Percentiles rank a stretch among this genome's conserved stretches.
These are phyloP conservation scores for Ametastegia equiseti DNA, from an alignment of 2,888 invertebrate species.

Conservation along the genomic window DNA sequence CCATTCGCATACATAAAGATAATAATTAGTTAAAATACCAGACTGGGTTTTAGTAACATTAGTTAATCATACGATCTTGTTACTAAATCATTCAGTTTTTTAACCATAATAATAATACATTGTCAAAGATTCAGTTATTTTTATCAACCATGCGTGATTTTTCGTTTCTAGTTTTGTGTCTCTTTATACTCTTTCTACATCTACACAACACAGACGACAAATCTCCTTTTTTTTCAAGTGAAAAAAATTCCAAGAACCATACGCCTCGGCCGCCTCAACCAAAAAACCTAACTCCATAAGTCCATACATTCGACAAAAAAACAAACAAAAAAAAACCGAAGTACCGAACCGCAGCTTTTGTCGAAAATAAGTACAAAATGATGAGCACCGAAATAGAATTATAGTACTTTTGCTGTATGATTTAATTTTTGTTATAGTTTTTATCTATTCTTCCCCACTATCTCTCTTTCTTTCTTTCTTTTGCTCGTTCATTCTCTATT, in stretches of 20 bases:
- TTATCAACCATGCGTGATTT: not conserved
- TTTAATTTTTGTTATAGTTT: not conserved
- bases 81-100: too few relatives aligned
- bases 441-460: not conserved
- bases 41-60: not conserved
- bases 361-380: conserved; percentile 2
- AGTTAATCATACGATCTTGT: conserved; percentile 5
- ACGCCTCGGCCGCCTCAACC: not conserved
- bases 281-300: not conserved
- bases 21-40: not conserved
- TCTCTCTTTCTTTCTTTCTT: too few relatives aligned
- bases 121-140: too few relatives aligned
- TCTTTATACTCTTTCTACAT: not conserved
- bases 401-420: not conserved
- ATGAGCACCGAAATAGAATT: not conserved
- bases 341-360: not conserved
- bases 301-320: not conserved
- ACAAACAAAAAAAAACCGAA: not conserved
- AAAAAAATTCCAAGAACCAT: not conserved
- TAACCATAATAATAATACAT: too few relatives aligned
- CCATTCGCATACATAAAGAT: conserved; percentile 6
- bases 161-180: not conserved
- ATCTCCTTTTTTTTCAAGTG: not conserved
- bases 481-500: not conserved
- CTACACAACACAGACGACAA: not conserved